Evolutionary conservation across 2,888 invertebrate species (phyloP).

Genomic region (Aplocera efformata): DNA sequence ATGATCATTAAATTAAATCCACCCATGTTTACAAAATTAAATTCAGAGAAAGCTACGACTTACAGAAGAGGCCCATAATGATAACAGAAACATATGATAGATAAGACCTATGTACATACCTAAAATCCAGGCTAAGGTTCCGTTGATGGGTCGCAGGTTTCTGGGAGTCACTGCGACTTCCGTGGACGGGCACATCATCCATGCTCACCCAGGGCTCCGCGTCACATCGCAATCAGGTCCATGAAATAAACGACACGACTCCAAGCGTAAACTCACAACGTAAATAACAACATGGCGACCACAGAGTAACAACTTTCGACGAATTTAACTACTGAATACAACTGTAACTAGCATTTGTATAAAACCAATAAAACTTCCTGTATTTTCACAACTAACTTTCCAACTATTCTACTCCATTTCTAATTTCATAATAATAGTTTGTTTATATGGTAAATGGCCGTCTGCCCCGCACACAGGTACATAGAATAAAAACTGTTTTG

Average conservation of each 20-base stretch:
- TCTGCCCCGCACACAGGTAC: constrained; percentile 9
- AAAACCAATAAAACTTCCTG: constrained; percentile 24
- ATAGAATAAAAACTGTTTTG: constrained; percentile 14
- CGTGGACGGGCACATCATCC: constrained; percentile 78
- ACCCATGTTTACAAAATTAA: too few species aligned
- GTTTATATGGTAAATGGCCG: constrained; percentile 11
- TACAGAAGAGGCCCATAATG: neutral
- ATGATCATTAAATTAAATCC: too few species aligned
- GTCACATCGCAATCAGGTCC: constrained; percentile 62
- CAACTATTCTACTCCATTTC: constrained; percentile 1
- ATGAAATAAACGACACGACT: constrained; percentile 40
- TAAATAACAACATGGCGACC: constrained; percentile 78
- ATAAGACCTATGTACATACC: constrained; percentile 73
- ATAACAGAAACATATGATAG: neutral
- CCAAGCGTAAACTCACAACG: constrained; percentile 56
- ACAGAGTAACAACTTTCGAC: constrained; percentile 33
- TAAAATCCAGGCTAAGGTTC: constrained; percentile 93
- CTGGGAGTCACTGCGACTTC: constrained; percentile 65
- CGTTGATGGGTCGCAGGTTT: constrained; percentile 85
- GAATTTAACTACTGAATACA: constrained; percentile 18
- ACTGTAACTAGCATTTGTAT: constrained; percentile 28
- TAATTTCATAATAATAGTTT: constrained; percentile 13
- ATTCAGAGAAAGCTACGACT: neutral
- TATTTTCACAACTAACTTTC: constrained; percentile 14
- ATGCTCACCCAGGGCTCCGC: constrained; percentile 65